Base-by-base conservation (phyloP, 2,113 vertebrate genomes). In the Varanus salvator region DNA sequence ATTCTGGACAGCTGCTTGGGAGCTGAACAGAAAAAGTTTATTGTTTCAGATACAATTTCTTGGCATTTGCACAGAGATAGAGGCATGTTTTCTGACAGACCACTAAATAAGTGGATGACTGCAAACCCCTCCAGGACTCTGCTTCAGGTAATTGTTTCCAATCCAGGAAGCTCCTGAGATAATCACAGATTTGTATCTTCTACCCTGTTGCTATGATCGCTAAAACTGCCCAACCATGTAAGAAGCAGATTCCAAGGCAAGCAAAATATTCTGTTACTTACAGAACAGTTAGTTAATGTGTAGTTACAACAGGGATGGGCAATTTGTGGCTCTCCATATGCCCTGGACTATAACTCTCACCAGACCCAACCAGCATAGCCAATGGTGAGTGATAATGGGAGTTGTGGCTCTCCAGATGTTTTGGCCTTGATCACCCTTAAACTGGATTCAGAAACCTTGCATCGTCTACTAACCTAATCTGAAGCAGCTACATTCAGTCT, bases 21-120 rank as follows among this genome's bases (percentile, higher is more conserved):
- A 54, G 34, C n/a, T 64, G 7, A 72, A 80, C 25, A 71, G 64
- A 17, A 85, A 48, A 44, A 3, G 8, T 77, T 84, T 71, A 71
- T 48, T 64, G 52, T 85, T 88, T 78, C 64, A 81, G 50, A 48
- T 87, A 77, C 7, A 50, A 91, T 84, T 91, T 88, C 60, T 57
- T 84, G 72, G 72, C 72, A 78, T 84, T 87, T 34, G 78, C 11
- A 72, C 23, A 64, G 34, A 75, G 31, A 23, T 76, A 76, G 71
- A 25, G 69, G 76, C 64, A 38, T 34, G 38, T 27, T 48, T 87
- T 88, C 44, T 76, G 17, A 83, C 23, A 91, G 69, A 57, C 25
- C 7, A 8, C 57, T 78, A 91, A 87, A 77, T 21, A 44, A 21
- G 34, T 50, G 57, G 44, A 31, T 50, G 64, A n/a, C 12, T 29